Conservation (phyloP, 2,797 vertebrate genomes). For the Glossophaga mutica region DNA sequence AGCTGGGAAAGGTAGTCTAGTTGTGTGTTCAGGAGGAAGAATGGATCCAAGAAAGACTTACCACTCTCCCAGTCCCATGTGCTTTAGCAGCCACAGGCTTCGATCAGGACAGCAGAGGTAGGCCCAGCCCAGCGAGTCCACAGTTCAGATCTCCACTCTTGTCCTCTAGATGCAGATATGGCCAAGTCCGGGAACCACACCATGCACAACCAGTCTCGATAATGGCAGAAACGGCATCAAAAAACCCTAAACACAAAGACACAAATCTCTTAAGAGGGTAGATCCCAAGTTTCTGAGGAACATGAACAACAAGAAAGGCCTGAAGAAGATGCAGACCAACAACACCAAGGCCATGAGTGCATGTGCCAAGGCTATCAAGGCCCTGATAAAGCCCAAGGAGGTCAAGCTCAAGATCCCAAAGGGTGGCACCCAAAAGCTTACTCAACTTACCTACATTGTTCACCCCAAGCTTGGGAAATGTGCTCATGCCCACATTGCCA, state of each 20-base stretch:
- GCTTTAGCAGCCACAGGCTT: not conserved
- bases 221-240: constrained; percentile 98
- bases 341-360: not conserved
- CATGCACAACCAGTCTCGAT: constrained; percentile 97
- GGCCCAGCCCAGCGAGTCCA: fast-evolving
- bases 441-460: not conserved
- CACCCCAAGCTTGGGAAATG: not conserved
- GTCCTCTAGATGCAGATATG: constrained; percentile 85
- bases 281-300: not conserved
- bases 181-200: constrained; percentile 99
- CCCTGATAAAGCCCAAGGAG: not conserved
- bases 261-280: constrained; percentile 96
- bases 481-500: too few relatives aligned
- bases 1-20: not conserved
- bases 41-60: not conserved
- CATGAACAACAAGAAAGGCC: not conserved
- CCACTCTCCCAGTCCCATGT: not conserved
- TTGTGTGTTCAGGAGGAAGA: not conserved
- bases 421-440: not conserved
- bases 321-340: not conserved
- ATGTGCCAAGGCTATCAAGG: not conserved
- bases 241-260: constrained; percentile 91
- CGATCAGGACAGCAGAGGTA: not conserved
- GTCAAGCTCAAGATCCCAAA: not conserved
- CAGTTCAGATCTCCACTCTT: not conserved